Percentiles rank a stretch among this genome's conserved stretches.
phyloP scores from a whole-genome alignment of 2,797 vertebrate genomes.

The Eupleurogrammus muticus region DNA sequence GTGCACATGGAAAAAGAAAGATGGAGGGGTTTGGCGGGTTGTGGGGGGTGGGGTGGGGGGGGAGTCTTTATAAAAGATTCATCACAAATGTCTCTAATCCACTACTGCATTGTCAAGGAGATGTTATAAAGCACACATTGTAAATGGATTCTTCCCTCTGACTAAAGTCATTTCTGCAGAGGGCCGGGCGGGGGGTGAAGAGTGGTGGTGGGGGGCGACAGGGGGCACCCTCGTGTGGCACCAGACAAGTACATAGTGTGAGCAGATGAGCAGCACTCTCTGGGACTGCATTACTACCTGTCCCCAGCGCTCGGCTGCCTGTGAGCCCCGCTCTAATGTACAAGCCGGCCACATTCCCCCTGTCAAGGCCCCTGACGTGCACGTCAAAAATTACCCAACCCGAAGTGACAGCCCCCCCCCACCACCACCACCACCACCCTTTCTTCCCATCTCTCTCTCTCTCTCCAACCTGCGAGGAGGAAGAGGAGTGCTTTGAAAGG shows the following conservation, averaged over 20 bases:
- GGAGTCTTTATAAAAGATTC: constrained; percentile 99
- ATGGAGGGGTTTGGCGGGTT: constrained; percentile 38
- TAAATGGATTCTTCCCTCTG: constrained; percentile 97
- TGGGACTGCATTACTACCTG: constrained; percentile 90
- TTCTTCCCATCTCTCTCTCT: constrained; percentile 59
- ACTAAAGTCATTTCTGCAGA: constrained; percentile 93
- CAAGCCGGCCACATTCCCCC: constrained; percentile 88
- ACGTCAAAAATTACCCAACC: constrained; percentile 92
- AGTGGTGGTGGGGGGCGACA: constrained; percentile 52
- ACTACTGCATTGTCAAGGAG: constrained; percentile 98
- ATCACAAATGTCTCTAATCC: constrained; percentile 99
- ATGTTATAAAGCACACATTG: constrained; percentile 95
- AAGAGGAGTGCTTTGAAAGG: constrained; percentile 86
- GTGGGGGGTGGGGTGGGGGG: constrained; percentile 42
- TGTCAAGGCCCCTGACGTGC: constrained; percentile 91
- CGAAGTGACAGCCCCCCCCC: constrained; percentile 92
- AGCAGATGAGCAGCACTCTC: constrained; percentile 93
- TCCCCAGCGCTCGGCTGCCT: constrained; percentile 78
- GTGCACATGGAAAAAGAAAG: constrained; percentile 86
- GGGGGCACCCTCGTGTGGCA: constrained; percentile 82
- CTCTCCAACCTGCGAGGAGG: constrained; percentile 70
- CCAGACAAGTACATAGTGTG: constrained; percentile 88
- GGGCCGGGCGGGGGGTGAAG: constrained; percentile 68
- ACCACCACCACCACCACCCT: too few relatives aligned
- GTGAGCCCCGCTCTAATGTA: constrained; percentile 94